Evolutionary conservation across 2,888 invertebrate species (phyloP).

Genomic region (Sipha maydis): DNA sequence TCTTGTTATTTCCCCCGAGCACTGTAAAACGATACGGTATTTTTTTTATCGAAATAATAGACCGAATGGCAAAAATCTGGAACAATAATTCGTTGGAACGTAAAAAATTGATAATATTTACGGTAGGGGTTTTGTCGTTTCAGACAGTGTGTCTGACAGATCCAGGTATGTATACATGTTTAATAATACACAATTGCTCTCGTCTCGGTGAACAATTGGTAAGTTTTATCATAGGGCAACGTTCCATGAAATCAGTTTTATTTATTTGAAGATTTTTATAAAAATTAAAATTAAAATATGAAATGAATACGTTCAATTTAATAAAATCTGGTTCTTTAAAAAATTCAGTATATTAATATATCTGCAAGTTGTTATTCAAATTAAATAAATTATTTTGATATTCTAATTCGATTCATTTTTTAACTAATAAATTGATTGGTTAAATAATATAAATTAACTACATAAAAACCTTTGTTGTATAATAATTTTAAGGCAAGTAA

Average conservation of each 20-base stretch:
- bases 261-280: neutral
- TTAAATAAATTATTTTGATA: too few species aligned
- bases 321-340: neutral
- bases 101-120: constrained; percentile 49
- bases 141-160: constrained; percentile 44
- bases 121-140: constrained; percentile 30
- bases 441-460: too few species aligned
- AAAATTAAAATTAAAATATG: neutral
- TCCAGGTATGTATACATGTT: constrained; percentile 36
- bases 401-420: too few species aligned
- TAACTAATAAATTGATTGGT: too few species aligned
- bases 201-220: constrained; percentile 36
- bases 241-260: constrained; percentile 43
- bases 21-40: neutral
- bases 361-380: too few species aligned
- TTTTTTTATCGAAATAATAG: constrained; percentile 2
- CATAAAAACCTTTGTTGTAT: too few species aligned
- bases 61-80: constrained; percentile 38
- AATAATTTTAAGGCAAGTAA: too few species aligned
- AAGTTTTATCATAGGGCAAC: constrained; percentile 32
- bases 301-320: neutral
- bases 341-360: too few species aligned
- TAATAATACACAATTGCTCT: constrained; percentile 37
- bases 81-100: constrained; percentile 36
- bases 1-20: constrained; percentile 33